Evolutionary conservation across 2,797 vertebrate genomes (phyloP).

Genomic region (Bucorvus abyssinicus): DNA sequence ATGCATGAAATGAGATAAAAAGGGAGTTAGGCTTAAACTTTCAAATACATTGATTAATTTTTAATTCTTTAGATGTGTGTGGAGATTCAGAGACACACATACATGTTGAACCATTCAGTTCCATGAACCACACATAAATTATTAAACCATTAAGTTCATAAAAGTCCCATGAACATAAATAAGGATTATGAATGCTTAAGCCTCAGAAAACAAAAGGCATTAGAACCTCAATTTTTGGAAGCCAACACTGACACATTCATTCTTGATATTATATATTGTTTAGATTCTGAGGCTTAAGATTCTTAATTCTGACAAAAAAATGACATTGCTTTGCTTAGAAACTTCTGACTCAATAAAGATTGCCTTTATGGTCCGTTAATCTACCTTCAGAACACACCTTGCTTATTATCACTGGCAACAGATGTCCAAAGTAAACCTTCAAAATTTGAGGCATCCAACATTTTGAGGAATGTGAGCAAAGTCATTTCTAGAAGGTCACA

Average conservation of each 20-base stretch:
- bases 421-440: neutral
- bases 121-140: no score
- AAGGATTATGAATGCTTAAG: neutral
- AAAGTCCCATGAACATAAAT: neutral
- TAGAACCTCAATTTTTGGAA: neutral
- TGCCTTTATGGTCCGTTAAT: neutral
- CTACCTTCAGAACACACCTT: neutral
- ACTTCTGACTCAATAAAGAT: neutral
- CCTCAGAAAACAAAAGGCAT: neutral
- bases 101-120: neutral
- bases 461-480: neutral
- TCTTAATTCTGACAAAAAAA: neutral
- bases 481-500: neutral
- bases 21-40: neutral
- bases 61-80: neutral
- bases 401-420: neutral
- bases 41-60: neutral
- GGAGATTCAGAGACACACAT: neutral
- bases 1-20: neutral
- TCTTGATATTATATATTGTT: neutral
- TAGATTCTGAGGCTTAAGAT: neutral
- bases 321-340: neutral
- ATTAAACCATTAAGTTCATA: no score
- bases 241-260: neutral
- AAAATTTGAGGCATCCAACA: neutral